A percentile compares a stretch with the other conserved stretches of the same genome.
Conservation (phyloP, 2,113 vertebrate species). For the Bungarus multicinctus region DNA sequence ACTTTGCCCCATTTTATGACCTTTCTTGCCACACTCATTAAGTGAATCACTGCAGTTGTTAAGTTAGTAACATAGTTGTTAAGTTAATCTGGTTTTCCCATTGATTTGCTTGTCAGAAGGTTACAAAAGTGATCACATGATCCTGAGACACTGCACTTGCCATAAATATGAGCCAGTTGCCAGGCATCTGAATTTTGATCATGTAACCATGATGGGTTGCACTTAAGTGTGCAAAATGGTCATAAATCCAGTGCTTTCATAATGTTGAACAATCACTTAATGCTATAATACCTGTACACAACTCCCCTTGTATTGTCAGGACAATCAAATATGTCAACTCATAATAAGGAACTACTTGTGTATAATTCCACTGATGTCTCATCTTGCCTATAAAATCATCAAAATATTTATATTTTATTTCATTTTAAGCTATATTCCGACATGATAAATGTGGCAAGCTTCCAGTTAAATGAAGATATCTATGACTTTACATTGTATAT, state of each 20-base stretch:
- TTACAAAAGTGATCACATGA: neutral
- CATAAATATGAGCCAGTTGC: neutral
- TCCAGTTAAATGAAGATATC: rapidly evolving
- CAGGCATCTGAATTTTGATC: neutral
- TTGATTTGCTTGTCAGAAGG: neutral
- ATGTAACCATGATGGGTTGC: neutral
- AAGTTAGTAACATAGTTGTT: too few relatives aligned
- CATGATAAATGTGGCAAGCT: neutral
- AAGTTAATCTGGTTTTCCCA: neutral
- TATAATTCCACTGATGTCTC: neutral
- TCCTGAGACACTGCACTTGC: neutral
- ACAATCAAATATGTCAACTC: neutral
- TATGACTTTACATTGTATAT: neutral
- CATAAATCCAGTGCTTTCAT: neutral
- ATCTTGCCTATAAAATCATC: neutral
- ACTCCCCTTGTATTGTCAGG: neutral
- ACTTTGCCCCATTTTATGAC: neutral
- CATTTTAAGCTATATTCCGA: neutral
- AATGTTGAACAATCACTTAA: neutral
- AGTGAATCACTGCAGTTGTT: neutral
- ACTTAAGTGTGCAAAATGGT: neutral
- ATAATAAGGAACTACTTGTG: neutral
- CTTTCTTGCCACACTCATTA: neutral
- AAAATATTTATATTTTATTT: neutral
- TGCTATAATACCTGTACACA: neutral